A percentile compares a stretch with the other conserved stretches of the same genome.
These are phyloP conservation scores for Danio tinwini DNA, from an alignment of 2,797 vertebrate genomes.

Conservation along the genomic window DNA sequence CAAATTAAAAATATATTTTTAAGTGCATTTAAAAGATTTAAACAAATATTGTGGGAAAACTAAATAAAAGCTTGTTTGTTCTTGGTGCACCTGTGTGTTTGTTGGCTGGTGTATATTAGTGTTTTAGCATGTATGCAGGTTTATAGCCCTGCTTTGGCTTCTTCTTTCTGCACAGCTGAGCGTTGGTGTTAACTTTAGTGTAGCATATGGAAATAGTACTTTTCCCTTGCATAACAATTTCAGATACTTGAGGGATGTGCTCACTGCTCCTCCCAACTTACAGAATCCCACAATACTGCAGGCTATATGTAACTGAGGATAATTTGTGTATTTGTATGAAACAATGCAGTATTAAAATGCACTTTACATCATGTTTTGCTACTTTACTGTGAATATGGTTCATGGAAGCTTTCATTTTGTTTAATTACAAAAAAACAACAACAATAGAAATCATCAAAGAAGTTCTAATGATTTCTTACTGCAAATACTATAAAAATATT, in stretches of 20 bases:
- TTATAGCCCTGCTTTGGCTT: constrained; percentile 16
- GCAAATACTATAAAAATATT: no score
- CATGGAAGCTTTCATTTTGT: neutral
- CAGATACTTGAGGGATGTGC: neutral
- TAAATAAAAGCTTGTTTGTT: neutral
- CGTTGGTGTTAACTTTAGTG: constrained; percentile 25
- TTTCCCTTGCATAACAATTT: constrained; percentile 8
- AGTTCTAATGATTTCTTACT: no score
- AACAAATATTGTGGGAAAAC: no score
- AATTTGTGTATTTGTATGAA: constrained; percentile 1
- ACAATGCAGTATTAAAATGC: neutral
- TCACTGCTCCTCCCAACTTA: neutral
- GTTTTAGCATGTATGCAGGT: constrained; percentile 8
- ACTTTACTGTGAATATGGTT: neutral
- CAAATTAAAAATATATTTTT: no score
- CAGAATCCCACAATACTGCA: neutral
- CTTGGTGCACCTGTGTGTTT: constrained; percentile 9
- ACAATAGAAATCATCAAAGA: no score
- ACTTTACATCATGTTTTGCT: neutral
- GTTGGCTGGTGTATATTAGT: neutral
- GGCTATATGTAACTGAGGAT: neutral
- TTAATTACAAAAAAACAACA: no score
- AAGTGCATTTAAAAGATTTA: no score
- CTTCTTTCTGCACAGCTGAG: neutral
- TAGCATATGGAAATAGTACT: neutral